A percentile compares a stretch with the other conserved stretches of the same genome.
Conservation (phyloP, 2,888 invertebrate genomes). For the Parascotia fuliginaria region DNA sequence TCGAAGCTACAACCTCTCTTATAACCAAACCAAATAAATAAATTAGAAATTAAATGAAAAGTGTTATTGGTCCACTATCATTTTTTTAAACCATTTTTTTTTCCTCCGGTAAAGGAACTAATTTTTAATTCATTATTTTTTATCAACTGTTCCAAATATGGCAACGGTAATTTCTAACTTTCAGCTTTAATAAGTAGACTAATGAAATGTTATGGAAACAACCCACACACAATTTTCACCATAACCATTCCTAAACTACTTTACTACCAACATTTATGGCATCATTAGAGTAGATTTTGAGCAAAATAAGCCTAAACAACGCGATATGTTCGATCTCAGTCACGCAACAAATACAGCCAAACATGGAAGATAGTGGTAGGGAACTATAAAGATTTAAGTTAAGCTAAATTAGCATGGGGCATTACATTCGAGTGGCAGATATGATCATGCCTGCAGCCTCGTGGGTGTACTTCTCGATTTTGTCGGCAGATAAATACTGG, state of each 20-base stretch:
- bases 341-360: constrained; percentile 46
- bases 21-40: too few species aligned
- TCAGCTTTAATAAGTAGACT: background rate
- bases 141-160: background rate
- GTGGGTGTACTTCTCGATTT: constrained; percentile 39
- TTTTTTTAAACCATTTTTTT: too few species aligned
- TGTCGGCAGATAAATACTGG: constrained; percentile 22
- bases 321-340: constrained; percentile 44
- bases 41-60: too few species aligned
- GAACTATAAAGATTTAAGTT: constrained; percentile 56
- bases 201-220: constrained; percentile 17
- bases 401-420: constrained; percentile 44
- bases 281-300: constrained; percentile 38
- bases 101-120: too few species aligned
- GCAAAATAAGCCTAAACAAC: constrained; percentile 38
- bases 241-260: constrained; percentile 22
- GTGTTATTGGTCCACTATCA: too few species aligned
- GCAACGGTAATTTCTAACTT: background rate
- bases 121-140: too few species aligned
- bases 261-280: constrained; percentile 18
- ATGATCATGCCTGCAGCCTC: constrained; percentile 32
- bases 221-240: constrained; percentile 28
- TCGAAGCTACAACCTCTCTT: too few species aligned
- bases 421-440: constrained; percentile 34
- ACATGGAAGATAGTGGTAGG: constrained; percentile 42